These are phyloP conservation scores for Incurvaria masculella DNA, from an alignment of 2,888 invertebrate species.

Conservation along the genomic window DNA sequence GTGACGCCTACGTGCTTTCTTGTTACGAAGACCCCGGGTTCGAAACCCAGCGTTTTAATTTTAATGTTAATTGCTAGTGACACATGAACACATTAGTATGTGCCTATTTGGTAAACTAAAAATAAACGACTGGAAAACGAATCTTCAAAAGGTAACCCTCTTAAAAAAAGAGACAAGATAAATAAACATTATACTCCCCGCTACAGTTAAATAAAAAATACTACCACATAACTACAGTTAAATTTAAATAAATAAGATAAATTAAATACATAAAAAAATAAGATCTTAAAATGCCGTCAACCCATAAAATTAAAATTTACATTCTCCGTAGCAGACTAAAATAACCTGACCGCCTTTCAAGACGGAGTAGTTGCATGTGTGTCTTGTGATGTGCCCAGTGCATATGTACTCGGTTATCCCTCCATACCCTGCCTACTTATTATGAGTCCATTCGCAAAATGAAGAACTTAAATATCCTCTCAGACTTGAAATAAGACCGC, in stretches of 20 bases:
- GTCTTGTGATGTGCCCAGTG: background rate
- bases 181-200: slow-evolving; percentile 1
- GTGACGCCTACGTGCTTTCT: too few relatives aligned
- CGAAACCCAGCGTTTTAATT: too few relatives aligned
- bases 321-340: background rate
- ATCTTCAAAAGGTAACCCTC: too few relatives aligned
- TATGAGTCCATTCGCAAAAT: background rate
- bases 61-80: too few relatives aligned
- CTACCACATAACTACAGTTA: background rate
- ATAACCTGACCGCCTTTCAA: background rate
- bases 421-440: too few relatives aligned
- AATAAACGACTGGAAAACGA: too few relatives aligned
- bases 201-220: slow-evolving; percentile 2
- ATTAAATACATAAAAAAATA: slow-evolving; percentile 3
- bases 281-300: slow-evolving; percentile 11
- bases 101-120: too few relatives aligned
- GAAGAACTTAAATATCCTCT: background rate
- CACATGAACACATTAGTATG: too few relatives aligned
- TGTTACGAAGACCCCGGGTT: too few relatives aligned
- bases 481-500: background rate
- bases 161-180: background rate
- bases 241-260: background rate
- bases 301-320: background rate
- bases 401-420: too few relatives aligned
- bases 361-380: too few relatives aligned